Conservation (phyloP, 2,888 invertebrate species). For the Mesochorus sp. region DNA sequence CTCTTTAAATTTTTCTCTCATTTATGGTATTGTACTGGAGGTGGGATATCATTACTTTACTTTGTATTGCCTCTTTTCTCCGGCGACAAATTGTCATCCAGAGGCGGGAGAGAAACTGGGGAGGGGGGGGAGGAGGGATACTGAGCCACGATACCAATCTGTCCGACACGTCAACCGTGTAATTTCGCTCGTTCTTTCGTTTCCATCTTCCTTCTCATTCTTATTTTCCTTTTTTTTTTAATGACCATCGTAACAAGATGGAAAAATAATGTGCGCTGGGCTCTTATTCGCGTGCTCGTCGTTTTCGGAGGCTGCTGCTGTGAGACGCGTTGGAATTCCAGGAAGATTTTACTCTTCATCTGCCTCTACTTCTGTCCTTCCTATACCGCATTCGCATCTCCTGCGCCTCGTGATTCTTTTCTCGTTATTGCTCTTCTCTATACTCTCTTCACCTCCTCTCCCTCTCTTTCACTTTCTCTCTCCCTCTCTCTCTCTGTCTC, state of each 20-base stretch:
- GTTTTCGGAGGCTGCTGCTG: conserved; percentile 38
- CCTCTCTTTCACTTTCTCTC: conserved; percentile 21
- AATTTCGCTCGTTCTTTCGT: conserved; percentile 55
- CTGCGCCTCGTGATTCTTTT: conserved; percentile 47
- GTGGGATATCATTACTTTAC: conserved; percentile 26
- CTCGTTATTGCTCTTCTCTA: conserved; percentile 34
- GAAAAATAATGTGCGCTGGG: conserved; percentile 58
- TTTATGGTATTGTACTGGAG: neutral
- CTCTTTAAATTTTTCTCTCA: neutral
- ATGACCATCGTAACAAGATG: conserved; percentile 64
- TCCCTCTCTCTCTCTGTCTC: conserved; percentile 3
- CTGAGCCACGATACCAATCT: conserved; percentile 57
- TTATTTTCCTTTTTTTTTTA: conserved; percentile 43
- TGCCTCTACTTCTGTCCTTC: conserved; percentile 47
- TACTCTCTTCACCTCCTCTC: conserved; percentile 55
- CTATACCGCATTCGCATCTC: conserved; percentile 3
- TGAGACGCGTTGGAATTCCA: conserved; percentile 33
- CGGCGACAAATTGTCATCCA: neutral
- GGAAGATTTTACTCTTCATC: conserved; percentile 46
- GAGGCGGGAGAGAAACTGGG: neutral
- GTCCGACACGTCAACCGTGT: conserved; percentile 61
- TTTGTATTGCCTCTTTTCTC: conserved; percentile 16
- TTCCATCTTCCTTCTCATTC: conserved; percentile 23
- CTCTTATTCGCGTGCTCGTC: conserved; percentile 18
- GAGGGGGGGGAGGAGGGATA: conserved; percentile 20